Evolutionary conservation across 92 coral and sea anemone species (phyloP), one percentile per base, ranked within the genome.

Genomic region (Epizoanthus rinbou): DNA sequence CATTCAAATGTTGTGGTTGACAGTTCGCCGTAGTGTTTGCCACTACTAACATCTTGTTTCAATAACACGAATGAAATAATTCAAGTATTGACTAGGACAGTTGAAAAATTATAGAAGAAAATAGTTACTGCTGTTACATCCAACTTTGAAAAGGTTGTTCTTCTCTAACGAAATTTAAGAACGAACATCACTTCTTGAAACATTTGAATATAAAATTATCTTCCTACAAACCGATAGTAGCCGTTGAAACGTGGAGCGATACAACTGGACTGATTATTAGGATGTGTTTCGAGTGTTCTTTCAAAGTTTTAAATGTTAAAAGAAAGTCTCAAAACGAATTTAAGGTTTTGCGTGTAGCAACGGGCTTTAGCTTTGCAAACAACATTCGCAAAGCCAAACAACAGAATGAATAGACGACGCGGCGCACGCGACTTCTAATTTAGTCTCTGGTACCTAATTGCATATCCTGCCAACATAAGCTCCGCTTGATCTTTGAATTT

Each of bases 1-100:
- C 57, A 25, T 62, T 78, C 35, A 78, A 62, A 23, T 78, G 82
- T 7, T 37, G 11, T 18, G 82, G 82, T 37, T 35, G 18, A 22
- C 82, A 78, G 33, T n/a, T 39, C 23, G 82, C 62, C 11, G 82
- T 60, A 4, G 11, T 10, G 21, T 58, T 76, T n/a, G 0, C 53
- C 5, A 75, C 5, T 13, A 18, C 31, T 2, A n/a, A 2, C 80
- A 75, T 75, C 59, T 4, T 35, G 67, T 24, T 6, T 37, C 5
- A 15, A 57, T 8, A 67, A 18, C 8, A 16, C 50, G 17, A 28
- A 28, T 28, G 41, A 35, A 64, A 25, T 8, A 65, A 28, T 37
- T 25, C 72, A 67, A n/a, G 19, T 6, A 4, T 67, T 8, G 47
- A 33, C 19, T 41, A 65, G 70, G 16, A 39, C 33, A 16, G 33